Evolutionary conservation across 2,888 invertebrate species (phyloP).

Genomic region (Antheraea yamamai): DNA sequence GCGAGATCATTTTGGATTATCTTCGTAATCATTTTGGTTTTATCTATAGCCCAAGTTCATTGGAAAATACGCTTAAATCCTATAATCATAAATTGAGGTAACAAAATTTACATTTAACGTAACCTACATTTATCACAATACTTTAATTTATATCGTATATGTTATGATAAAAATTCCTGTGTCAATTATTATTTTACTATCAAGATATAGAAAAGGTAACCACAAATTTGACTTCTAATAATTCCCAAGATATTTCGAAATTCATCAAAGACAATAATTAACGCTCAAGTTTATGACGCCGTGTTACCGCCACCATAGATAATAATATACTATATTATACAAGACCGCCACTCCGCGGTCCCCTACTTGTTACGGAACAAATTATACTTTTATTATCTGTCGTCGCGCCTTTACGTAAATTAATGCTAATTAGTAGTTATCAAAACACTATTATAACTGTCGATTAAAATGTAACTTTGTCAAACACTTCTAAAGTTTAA

Average conservation of each 20-base stretch:
- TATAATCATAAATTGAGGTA: neutral
- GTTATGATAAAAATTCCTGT: neutral
- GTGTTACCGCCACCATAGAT: neutral
- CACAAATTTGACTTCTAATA: neutral
- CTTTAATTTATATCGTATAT: neutral
- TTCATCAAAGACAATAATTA: conserved; percentile 52
- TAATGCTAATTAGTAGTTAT: neutral
- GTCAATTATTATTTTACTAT: neutral
- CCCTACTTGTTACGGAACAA: neutral
- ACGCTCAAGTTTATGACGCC: conserved; percentile 33
- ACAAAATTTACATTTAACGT: neutral
- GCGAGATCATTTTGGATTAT: neutral
- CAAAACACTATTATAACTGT: neutral
- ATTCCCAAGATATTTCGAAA: conserved; percentile 35
- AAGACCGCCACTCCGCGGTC: neutral
- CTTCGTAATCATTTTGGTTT: neutral
- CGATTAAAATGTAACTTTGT: neutral
- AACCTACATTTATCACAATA: neutral
- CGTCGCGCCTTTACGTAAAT: neutral
- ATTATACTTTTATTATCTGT: neutral
- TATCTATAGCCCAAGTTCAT: neutral
- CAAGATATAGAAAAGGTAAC: neutral
- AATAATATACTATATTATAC: neutral
- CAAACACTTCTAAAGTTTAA: no score
- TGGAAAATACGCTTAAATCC: neutral